Evolutionary conservation across 2,888 invertebrate species (phyloP).

Genomic region (Parascotia fuliginaria): DNA sequence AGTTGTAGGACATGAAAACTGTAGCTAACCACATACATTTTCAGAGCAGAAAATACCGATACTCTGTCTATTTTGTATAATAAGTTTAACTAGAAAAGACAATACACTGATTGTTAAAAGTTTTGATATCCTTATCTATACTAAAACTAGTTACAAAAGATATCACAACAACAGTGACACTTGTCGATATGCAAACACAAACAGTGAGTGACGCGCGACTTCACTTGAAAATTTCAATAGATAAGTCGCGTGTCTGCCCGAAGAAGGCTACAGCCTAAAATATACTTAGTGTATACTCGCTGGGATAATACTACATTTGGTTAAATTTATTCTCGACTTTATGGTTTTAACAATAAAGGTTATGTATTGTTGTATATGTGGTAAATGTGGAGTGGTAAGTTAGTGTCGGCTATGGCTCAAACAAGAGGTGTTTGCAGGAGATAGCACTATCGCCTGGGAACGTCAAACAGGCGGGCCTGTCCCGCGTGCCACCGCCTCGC

Average conservation of each 20-base stretch:
- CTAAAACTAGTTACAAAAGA: constrained; percentile 51
- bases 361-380: constrained; percentile 11
- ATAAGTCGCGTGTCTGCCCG: constrained; percentile 76
- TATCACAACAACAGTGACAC: constrained; percentile 68
- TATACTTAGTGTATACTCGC: constrained; percentile 42
- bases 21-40: not conserved
- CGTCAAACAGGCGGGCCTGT: constrained; percentile 77
- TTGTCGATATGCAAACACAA: constrained; percentile 71
- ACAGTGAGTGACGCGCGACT: constrained; percentile 75
- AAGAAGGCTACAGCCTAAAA: constrained; percentile 52
- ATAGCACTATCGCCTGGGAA: constrained; percentile 85
- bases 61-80: not conserved
- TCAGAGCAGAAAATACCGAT: not conserved
- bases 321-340: constrained; percentile 16
- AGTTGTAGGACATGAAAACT: not conserved
- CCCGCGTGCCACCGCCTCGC: constrained; percentile 73
- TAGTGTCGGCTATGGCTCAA: constrained; percentile 75
- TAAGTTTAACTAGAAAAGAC: not conserved
- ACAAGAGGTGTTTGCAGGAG: constrained; percentile 83
- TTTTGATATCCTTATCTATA: constrained; percentile 40
- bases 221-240: constrained; percentile 77
- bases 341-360: constrained; percentile 31
- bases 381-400: constrained; percentile 42
- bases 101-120: constrained; percentile 13
- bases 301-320: constrained; percentile 16